Base-by-base conservation (phyloP, 53 echinoderm and acorn worm genomes). In the Astropecten irregularis region DNA sequence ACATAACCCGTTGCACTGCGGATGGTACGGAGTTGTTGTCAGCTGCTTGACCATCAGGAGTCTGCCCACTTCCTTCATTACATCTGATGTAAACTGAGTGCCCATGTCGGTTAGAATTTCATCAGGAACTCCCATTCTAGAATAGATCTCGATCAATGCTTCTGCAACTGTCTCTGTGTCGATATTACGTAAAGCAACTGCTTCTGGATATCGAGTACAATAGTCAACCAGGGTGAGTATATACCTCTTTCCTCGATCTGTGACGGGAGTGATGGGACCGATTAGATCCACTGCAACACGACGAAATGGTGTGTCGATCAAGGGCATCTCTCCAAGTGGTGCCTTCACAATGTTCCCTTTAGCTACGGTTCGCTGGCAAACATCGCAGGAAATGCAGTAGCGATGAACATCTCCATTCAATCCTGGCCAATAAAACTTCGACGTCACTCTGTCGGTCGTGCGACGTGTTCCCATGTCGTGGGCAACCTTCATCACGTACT, bases 371-470 rank as follows among this genome's bases (percentile, higher is more conserved):
- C 46, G 40, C 28, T 68, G 68, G 23, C 68, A 46, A n/a, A 68
- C 44, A 25, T 68, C 27, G 27, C 68, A 68, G 9, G 68, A 68
- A 51, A 26, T n/a, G 22, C 86, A 76, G 34, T 76, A 86, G 0
- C 86, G 20, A 2, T 63, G 54, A 18, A 88, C 71, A 34, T 88
- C 88, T 19, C 36, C 65, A 25, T 82, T 66, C 4, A 87, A 29
- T 21, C 88, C 88, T 22, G 88, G 88, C 82, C 88, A 88, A 65
- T 57, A 81, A 29, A 82, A 88, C 25, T 82, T 49, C 11, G 66
- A 36, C 18, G 40, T 18, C 34, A 88, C 82, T 50, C 82, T 50
- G 7, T 88, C 88, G 10, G 66, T 50, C 8, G 88, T 88, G 21
- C 61, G 69, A 23, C 84, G 69, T 1, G 73, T 32, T 21, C 68